Conservation (phyloP, 2,113 vertebrate species). For the Lepus europaeus region DNA sequence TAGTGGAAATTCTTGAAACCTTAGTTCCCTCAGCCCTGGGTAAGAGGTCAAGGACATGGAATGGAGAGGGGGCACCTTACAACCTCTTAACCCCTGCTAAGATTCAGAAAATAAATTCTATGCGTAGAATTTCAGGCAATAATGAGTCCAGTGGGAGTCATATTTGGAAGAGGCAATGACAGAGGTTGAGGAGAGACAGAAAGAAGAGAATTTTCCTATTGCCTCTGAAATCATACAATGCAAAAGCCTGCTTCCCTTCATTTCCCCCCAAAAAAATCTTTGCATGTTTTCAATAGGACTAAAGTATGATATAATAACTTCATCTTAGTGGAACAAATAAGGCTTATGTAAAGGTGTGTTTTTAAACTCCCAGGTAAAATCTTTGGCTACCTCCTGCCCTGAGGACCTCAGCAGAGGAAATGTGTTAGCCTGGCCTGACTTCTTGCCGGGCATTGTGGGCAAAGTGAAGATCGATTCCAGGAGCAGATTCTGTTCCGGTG, state of each 20-base stretch:
- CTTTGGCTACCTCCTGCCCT: slow-evolving; percentile 94
- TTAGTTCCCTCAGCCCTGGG: background rate
- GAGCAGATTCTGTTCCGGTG: slow-evolving; percentile 97
- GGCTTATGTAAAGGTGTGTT: slow-evolving; percentile 72
- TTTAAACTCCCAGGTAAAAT: slow-evolving; percentile 92
- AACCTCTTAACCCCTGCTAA: background rate
- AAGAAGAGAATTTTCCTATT: background rate
- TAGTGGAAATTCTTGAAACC: background rate
- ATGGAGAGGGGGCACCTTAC: background rate
- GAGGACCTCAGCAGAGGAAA: slow-evolving; percentile 94
- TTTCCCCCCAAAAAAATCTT: background rate
- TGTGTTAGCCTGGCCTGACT: slow-evolving; percentile 97
- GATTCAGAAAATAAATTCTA: background rate
- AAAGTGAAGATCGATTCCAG: slow-evolving; percentile 94
- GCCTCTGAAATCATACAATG: background rate
- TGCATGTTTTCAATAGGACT: background rate
- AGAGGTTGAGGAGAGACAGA: accelerated
- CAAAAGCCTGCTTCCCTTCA: background rate
- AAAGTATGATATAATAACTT: slow-evolving; percentile 18
- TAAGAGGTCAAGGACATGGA: background rate
- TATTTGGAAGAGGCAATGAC: background rate
- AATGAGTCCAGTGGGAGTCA: background rate
- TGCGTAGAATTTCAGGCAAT: background rate
- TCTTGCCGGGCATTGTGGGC: slow-evolving; percentile 93
- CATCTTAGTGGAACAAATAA: slow-evolving; percentile 11